Percentiles rank a stretch among this genome's conserved stretches.
Conservation (phyloP, 2,113 vertebrate species). For the Pycnonotus jocosus region DNA sequence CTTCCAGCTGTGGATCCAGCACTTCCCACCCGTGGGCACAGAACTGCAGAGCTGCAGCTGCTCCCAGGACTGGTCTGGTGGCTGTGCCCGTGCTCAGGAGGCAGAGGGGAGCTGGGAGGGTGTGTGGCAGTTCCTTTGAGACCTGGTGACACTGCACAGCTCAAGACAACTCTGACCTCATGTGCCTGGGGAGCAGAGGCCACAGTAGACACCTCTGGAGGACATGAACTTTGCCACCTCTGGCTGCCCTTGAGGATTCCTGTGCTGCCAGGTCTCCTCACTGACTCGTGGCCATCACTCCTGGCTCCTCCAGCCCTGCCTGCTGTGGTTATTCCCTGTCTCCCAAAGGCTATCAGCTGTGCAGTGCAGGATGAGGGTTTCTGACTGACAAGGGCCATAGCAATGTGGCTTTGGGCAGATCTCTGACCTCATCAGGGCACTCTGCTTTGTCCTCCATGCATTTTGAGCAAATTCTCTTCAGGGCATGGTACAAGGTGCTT, state of each 20-base stretch:
- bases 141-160: neutral
- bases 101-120: neutral
- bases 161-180: neutral
- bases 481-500: neutral
- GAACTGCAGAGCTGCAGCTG: accelerated
- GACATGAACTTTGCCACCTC: neutral
- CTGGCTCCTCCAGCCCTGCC: neutral
- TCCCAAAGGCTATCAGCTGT: neutral
- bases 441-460: neutral
- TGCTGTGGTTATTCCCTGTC: neutral
- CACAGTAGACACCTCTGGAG: neutral
- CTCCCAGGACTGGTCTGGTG: neutral
- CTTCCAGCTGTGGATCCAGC: neutral
- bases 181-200: accelerated
- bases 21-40: neutral
- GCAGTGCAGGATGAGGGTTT: neutral
- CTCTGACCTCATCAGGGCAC: neutral
- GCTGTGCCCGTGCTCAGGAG: neutral
- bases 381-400: neutral
- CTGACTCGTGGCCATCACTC: neutral
- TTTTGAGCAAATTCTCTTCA: neutral
- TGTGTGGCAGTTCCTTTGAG: neutral
- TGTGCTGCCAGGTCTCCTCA: accelerated
- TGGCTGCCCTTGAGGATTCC: neutral
- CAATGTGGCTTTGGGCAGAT: neutral